Conservation (phyloP, 2,797 vertebrate genomes). For the Clangula hyemalis region DNA sequence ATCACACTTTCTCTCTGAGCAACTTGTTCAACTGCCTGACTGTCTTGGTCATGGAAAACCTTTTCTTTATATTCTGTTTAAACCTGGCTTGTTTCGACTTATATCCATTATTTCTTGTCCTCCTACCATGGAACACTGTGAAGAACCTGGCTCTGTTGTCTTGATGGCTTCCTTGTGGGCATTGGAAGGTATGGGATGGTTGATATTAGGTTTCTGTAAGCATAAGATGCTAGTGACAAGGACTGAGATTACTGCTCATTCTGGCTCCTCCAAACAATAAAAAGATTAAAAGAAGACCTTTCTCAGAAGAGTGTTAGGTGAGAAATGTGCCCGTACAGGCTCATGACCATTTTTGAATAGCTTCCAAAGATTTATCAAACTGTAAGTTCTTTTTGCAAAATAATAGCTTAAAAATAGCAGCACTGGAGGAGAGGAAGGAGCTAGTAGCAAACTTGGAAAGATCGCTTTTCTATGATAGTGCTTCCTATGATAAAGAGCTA, state of each 20-base stretch:
- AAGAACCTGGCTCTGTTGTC: background rate
- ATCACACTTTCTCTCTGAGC: background rate
- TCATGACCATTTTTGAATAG: background rate
- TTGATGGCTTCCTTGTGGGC: background rate
- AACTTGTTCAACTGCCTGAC: background rate
- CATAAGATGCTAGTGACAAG: background rate
- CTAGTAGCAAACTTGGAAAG: background rate
- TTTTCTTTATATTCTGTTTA: background rate
- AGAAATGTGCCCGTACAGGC: background rate
- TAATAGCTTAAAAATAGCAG: conserved; percentile 17
- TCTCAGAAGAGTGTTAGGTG: background rate
- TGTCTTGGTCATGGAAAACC: background rate
- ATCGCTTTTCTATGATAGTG: background rate
- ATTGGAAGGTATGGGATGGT: background rate
- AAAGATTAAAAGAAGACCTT: background rate
- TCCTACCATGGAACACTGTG: background rate
- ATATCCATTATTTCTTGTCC: background rate
- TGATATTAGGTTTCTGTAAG: background rate
- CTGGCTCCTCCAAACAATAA: background rate
- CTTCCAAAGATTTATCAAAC: background rate
- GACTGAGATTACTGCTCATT: background rate
- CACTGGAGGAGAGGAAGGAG: background rate
- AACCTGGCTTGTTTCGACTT: background rate
- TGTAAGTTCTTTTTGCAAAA: background rate
- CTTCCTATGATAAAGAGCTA: conserved; percentile 3